phyloP scores from a whole-genome alignment of 2,888 invertebrate genomes.

The Apeira syringaria region DNA sequence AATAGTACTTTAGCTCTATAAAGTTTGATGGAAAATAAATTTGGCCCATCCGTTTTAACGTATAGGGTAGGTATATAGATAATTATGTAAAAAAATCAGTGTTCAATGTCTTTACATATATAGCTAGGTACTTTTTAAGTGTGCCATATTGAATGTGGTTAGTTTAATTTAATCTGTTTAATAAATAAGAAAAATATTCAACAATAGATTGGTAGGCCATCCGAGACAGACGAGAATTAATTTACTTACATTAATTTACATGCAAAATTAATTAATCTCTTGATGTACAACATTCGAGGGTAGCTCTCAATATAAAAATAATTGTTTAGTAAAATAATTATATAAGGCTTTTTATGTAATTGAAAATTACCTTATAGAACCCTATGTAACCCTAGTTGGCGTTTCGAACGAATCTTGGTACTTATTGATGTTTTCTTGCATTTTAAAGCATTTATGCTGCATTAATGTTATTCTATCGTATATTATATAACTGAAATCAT shows the following conservation, averaged over 20 bases:
- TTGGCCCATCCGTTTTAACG: too few species aligned
- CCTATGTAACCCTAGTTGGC: slow-evolving; percentile 35
- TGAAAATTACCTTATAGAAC: slow-evolving; percentile 43
- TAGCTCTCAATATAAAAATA: background rate
- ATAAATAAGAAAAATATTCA: too few species aligned
- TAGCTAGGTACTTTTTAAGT: slow-evolving; percentile 24
- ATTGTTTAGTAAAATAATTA: slow-evolving; percentile 13
- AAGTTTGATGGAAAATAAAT: too few species aligned
- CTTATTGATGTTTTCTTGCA: slow-evolving; percentile 30
- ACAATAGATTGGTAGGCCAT: too few species aligned
- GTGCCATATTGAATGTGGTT: slow-evolving; percentile 52
- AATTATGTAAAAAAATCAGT: slow-evolving; percentile 22
- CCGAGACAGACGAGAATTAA: too few species aligned
- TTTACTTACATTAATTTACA: too few species aligned
- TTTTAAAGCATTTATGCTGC: slow-evolving; percentile 12
- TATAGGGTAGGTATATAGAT: too few species aligned
- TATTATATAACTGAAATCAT: slow-evolving; percentile 14
- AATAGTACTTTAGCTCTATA: too few species aligned
- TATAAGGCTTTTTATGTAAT: slow-evolving; percentile 44
- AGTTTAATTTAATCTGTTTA: slow-evolving; percentile 26
- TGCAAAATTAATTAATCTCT: slow-evolving; percentile 1
- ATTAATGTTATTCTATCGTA: slow-evolving; percentile 9
- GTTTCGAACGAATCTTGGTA: slow-evolving; percentile 49
- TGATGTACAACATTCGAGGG: slow-evolving; percentile 14
- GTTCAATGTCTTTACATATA: slow-evolving; percentile 26